Percentiles rank a stretch among this genome's conserved stretches.
These are phyloP conservation scores for Enteromius trimaculatus DNA, from an alignment of 2,797 vertebrate genomes.

Conservation along the genomic window DNA sequence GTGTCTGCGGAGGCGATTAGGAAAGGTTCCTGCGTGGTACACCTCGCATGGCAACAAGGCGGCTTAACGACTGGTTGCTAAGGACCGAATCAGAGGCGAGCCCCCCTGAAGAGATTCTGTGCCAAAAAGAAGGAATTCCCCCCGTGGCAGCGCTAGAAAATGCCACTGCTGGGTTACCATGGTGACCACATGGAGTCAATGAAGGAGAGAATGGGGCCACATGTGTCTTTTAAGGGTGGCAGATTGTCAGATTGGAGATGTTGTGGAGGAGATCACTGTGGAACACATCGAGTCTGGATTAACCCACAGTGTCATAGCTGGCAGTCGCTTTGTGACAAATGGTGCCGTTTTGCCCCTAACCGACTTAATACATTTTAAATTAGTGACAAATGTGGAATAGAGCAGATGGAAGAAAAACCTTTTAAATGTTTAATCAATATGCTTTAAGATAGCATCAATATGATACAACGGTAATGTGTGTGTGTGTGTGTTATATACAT, in stretches of 20 bases:
- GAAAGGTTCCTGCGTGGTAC: conserved; percentile 51
- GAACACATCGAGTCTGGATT: conserved; percentile 14
- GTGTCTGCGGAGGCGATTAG: conserved; percentile 38
- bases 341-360: conserved; percentile 8
- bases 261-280: conserved; percentile 12
- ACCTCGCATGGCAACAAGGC: conserved; percentile 47
- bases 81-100: conserved; percentile 45
- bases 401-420: not conserved
- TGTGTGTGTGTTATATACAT: not conserved
- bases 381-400: not conserved
- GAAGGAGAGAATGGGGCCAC: conserved; percentile 26
- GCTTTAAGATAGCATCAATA: not conserved
- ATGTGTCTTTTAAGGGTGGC: conserved; percentile 38
- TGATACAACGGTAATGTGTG: no score
- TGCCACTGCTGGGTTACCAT: conserved; percentile 54
- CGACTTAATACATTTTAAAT: conserved; percentile 1
- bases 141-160: conserved; percentile 37
- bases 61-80: conserved; percentile 58
- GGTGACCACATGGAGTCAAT: conserved; percentile 52
- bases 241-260: conserved; percentile 23
- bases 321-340: not conserved
- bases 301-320: not conserved
- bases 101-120: conserved; percentile 47
- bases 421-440: conserved; percentile 13
- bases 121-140: conserved; percentile 59